phyloP scores from a whole-genome alignment of 2,888 invertebrate species.

The Smittia sp. region DNA sequence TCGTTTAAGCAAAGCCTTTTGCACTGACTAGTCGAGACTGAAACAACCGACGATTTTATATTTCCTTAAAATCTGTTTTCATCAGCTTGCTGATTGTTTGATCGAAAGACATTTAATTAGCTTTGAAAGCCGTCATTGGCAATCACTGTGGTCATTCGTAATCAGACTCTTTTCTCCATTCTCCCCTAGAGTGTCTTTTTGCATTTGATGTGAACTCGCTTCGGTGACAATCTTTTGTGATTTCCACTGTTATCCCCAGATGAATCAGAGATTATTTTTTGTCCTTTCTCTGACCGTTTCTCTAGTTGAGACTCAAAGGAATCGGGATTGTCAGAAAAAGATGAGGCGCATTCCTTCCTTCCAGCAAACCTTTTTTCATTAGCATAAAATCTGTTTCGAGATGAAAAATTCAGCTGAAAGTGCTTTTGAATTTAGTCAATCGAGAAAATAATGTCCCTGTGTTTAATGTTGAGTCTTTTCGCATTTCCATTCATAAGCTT shows the following conservation, averaged over 20 bases:
- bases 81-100: too few species aligned
- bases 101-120: not conserved
- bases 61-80: too few species aligned
- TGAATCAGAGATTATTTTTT: not conserved
- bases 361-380: constrained; percentile 12
- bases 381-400: not conserved
- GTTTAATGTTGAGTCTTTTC: constrained; percentile 8
- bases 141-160: not conserved
- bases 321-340: not conserved
- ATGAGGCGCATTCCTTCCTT: not conserved
- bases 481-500: constrained; percentile 10
- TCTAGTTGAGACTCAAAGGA: not conserved
- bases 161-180: not conserved
- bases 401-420: constrained; percentile 8
- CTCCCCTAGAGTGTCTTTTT: not conserved
- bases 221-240: not conserved
- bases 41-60: too few species aligned
- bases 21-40: too few species aligned
- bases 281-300: not conserved
- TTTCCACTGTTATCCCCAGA: not conserved
- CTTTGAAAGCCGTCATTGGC: too few species aligned
- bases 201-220: not conserved
- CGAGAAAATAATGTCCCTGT: constrained; percentile 26
- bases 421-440: constrained; percentile 39
- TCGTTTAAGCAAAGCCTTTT: too few species aligned